Evolutionary conservation across 2,113 vertebrate genomes (phyloP).

Genomic region (Festucalex cinctus): DNA sequence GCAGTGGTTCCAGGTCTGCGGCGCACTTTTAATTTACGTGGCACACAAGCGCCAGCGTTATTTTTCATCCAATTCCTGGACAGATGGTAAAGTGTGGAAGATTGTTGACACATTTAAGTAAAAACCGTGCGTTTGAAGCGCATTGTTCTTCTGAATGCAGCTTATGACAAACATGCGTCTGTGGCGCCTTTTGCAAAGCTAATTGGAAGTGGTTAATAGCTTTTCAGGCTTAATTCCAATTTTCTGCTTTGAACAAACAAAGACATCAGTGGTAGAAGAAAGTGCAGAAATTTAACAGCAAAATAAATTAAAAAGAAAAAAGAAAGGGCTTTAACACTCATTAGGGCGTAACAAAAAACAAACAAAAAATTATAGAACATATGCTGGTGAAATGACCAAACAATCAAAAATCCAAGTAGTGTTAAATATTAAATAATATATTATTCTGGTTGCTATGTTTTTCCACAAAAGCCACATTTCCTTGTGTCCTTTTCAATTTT

Average conservation of each 20-base stretch:
- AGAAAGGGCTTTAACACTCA: neutral
- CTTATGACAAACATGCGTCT: constrained; percentile 5
- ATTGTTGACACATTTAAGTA: constrained; percentile 4
- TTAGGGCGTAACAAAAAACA: neutral
- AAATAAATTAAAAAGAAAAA: neutral
- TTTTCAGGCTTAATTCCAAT: constrained; percentile 19
- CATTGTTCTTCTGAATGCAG: neutral
- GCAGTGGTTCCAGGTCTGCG: constrained; percentile 13
- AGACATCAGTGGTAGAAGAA: neutral
- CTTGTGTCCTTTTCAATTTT: neutral
- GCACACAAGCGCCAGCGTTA: neutral
- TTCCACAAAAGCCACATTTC: neutral
- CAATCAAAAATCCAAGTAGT: neutral
- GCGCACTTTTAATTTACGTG: neutral
- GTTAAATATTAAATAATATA: neutral
- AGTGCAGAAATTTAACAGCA: neutral
- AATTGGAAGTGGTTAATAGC: neutral
- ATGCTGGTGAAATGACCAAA: neutral
- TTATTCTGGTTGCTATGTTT: neutral
- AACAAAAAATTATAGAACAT: neutral
- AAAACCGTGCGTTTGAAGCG: neutral
- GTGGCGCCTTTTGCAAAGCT: neutral
- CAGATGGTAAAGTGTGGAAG: constrained; percentile 16
- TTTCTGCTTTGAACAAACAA: constrained; percentile 16
- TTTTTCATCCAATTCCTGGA: constrained; percentile 14